Conservation (phyloP, 1,140 invertebrate genomes). For the Musca domestica region DNA sequence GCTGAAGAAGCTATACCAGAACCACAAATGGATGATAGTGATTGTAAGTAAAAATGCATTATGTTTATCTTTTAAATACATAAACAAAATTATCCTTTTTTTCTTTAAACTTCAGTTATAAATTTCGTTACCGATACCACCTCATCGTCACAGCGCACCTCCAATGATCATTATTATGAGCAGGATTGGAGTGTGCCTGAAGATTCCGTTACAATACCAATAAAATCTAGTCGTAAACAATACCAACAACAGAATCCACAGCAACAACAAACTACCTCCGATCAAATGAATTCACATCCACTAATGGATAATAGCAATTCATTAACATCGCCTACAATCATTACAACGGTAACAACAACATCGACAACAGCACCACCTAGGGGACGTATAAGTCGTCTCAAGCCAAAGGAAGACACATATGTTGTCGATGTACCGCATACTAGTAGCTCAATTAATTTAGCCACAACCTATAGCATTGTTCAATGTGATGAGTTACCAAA, state of each 20-base stretch:
- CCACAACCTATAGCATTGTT: constrained; percentile 30
- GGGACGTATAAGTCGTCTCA: constrained; percentile 44
- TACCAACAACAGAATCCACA: constrained; percentile 24
- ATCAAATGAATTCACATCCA: not conserved
- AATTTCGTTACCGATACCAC: constrained; percentile 13
- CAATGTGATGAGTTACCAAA: constrained; percentile 9
- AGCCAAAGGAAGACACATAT: constrained; percentile 43
- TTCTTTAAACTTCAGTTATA: constrained; percentile 21
- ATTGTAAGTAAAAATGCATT: constrained; percentile 34
- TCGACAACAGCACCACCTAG: constrained; percentile 25
- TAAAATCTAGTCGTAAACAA: constrained; percentile 24
- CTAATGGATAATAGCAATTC: not conserved
- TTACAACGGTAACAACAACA: constrained; percentile 24
- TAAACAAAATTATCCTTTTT: not conserved
- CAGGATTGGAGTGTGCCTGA: constrained; percentile 39
- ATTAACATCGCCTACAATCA: constrained; percentile 27
- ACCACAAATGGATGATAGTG: constrained; percentile 56
- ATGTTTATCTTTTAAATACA: not conserved
- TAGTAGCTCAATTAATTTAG: not conserved
- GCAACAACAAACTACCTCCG: constrained; percentile 4
- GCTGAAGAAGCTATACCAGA: constrained; percentile 52
- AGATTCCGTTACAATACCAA: constrained; percentile 26
- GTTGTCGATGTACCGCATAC: constrained; percentile 11
- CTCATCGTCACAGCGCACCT: constrained; percentile 19
- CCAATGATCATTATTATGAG: constrained; percentile 46